Evolutionary conservation across 2,888 invertebrate species (phyloP).

Genomic region (Eumacrocentrus americanus): DNA sequence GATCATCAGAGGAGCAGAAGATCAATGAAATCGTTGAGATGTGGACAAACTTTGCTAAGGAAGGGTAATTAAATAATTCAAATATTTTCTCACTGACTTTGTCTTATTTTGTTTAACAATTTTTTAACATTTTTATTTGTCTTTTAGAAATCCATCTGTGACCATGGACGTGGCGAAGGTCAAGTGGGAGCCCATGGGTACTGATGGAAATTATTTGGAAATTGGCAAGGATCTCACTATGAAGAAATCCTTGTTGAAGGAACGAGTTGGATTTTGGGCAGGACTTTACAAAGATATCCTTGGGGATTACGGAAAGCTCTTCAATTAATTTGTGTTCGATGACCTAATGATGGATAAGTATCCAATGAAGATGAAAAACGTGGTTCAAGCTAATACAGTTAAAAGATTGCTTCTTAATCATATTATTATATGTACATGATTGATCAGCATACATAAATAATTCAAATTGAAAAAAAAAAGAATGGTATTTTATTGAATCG

Average conservation of each 20-base stretch:
- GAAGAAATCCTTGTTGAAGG: constrained; percentile 52
- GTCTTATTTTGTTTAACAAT: neutral
- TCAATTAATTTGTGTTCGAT: constrained; percentile 38
- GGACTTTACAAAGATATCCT: constrained; percentile 54
- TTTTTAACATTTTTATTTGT: constrained; percentile 16
- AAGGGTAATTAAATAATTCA: constrained; percentile 53
- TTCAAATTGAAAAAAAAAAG: neutral
- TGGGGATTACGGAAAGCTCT: constrained; percentile 41
- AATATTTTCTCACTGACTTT: neutral
- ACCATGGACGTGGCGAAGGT: constrained; percentile 52
- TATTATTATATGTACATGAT: too few species aligned
- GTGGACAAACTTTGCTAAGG: constrained; percentile 63
- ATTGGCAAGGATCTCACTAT: constrained; percentile 54
- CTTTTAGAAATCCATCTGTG: constrained; percentile 58
- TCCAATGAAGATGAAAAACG: too few species aligned
- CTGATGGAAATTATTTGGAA: constrained; percentile 55
- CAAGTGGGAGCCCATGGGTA: constrained; percentile 59
- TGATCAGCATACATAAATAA: neutral
- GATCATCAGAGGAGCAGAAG: constrained; percentile 54
- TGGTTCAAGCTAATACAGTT: too few species aligned
- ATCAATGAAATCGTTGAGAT: constrained; percentile 59
- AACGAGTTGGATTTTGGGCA: constrained; percentile 62
- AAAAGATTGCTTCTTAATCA: too few species aligned
- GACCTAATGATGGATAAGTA: too few species aligned
- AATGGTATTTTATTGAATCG: too few species aligned